Evolutionary conservation across 2,797 vertebrate species (phyloP), one percentile per base, ranked within the genome.

Genomic region (Myripristis jacobus): DNA sequence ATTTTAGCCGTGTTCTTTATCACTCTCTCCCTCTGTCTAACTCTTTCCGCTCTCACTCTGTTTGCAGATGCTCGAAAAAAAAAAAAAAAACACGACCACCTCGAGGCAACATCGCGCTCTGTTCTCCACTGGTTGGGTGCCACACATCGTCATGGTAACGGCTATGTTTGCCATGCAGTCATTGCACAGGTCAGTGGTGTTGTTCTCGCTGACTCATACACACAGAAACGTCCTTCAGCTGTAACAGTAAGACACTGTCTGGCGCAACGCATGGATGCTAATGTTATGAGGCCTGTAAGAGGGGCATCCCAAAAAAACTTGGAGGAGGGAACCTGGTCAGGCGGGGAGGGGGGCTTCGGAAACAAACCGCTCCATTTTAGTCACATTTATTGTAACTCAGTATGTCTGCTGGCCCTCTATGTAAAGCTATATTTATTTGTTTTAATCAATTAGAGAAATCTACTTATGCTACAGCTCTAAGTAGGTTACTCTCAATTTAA

Each of bases 101-200:
- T 47, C 16, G 27, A 44, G 50, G 74, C 69, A 75, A 70, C 65
- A 65, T 47, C 51, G 24, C 10, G 24, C 10, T 58, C 55, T 55
- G 22, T 21, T 15, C 66, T 31, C 10, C 7, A 43, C 43, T 11
- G 41, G 13, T 34, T 22, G 5, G 41, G 27, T 29, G 29, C 16
- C 21, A 15, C 43, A 51, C 21, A 38, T 16, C 24, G 21, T 29
- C 38, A 19, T 73, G 24, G 50, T 66, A 75, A 75, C 66, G 60
- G 31, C 25, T 54, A n/a, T 80, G 43, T 77, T 83, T 75, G 67
- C 21, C 67, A 24, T 61, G 75, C 46, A 41, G 66, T 85, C 72
- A 72, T 56, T 11, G 18, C 62, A 70, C 62, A 65, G 63, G 66
- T 77, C 57, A 70, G 19, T 11, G 19, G 36, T 61, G 70, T 60